Base-by-base conservation (phyloP, 30 jellyfish, hydroid and myxozoan species). In the Hydractinia echinata region DNA sequence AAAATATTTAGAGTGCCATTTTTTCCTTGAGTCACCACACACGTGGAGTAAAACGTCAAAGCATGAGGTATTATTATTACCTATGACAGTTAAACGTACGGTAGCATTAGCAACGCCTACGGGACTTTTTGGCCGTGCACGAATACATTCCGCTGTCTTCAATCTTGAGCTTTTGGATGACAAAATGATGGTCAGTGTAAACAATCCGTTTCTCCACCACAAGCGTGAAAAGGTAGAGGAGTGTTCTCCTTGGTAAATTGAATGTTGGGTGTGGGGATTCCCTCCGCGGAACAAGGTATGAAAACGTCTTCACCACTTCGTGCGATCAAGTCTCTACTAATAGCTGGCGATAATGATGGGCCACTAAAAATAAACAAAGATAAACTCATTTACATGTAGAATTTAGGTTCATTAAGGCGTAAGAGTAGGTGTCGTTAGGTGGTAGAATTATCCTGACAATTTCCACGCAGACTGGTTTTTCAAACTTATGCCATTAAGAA, bases 281-380 rank as follows among this genome's bases (percentile, higher is more conserved):
- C 99, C 49, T 84, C 83, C 18, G 99, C 99, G 6, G 96, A 87
- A 86, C 99, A 93, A 5, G 93, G 88, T 8, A 93, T 87, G 80
- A 84, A 91, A 14, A 93, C 95, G 11, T 95, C 73, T 52, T 77
- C 87, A 0, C 95, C 99, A 68, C 96, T 93, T 64, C 77, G 89
- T 44, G 84, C 95, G 5, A 82, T 85, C 10, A 86, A 71, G 77
- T 86, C 89, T n/a, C 51, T 70, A 6, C 60, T 54, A 11, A 58
- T 13, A 30, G 39, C 54, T 6, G 21, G 53, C 39, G 85, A 77
- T 16, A 77, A 50, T 5, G 62, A 55, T 18, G 85, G 44, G 85
- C 66, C 39, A 54, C 85, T 77, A 77, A 77, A 71, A 71, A 3
- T 3, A 8, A 8, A 71, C 50, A 51, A 8, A 30, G 44, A 30